Evolutionary conservation across 2,888 invertebrate species (phyloP), one percentile per base, ranked within the genome.

Genomic region (Drosophila incognita): DNA sequence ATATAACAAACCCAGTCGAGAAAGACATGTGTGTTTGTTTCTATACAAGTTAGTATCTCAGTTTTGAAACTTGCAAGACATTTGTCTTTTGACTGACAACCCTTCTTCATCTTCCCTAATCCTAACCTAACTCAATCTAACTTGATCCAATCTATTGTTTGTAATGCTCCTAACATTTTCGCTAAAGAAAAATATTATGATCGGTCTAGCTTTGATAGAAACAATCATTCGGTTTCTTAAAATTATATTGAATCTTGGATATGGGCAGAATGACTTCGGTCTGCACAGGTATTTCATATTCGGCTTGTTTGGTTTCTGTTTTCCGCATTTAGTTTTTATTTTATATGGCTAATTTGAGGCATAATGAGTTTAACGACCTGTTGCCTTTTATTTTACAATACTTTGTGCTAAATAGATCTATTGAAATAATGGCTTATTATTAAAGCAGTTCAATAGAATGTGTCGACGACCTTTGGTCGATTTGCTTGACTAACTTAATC

Each of bases 361-460:
- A 48, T 78, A 85, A 80, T 83, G 81, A 72, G 81, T 84, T 84
- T 81, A 88, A 76, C 83, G 83, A 88, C 86, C 86, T 74, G 67
- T 36, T 51, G 65, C 54, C 59, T 71, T 73, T 74, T 60, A 58
- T 51, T 42, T 61, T 46, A 53, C 18, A 56, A 38, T 57, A 58
- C 51, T 53, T 54, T 31, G 59, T 54, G 29, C n/a, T 21, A 62
- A 53, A 67, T 42, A 46, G 24, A 40, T 38, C 40, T 48, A 51
- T 58, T 36, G 51, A 54, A 60, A 56, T 54, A 33, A 31, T 33
- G 21, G 29, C 24, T 51, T 27, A n/a, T 57, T 53, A 52, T 27
- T 36, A 7, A n/a, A n/a, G 8, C 33, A 3, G 24, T 27, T 61
- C 21, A 21, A 11, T n/a, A n/a, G 15, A 59, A 60, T 60, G 21